Evolutionary conservation across 1,140 invertebrate genomes (phyloP), one percentile per base, ranked within the genome.

Genomic region (Zaprionus inermis): DNA sequence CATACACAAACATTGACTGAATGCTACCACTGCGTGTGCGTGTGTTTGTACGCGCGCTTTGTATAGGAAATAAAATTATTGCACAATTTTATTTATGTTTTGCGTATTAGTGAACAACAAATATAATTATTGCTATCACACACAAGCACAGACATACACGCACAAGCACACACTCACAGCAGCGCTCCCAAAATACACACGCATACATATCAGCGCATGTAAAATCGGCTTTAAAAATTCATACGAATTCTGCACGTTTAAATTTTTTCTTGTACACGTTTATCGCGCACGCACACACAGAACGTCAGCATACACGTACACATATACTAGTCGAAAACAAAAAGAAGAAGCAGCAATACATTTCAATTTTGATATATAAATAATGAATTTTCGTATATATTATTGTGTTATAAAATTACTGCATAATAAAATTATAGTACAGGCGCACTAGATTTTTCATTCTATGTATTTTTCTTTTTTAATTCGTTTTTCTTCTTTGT

Each of bases 11-110:
- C 54, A 16, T 51, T 49, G 18, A 49, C n/a, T 52, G 49, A 34
- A 67, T 68, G 59, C 51, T 55, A 61, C 22, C 44, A 28, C 52
- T 57, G 34, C 41, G 22, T 49, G 16, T 63, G 60, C 49, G 51
- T 84, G 66, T 79, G 55, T 76, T 56, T 69, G 71, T 78, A 49
- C 60, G 72, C 34, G 52, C 69, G 69, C 55, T 60, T 66, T 55
- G 36, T 76, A 72, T 49, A 34, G 46, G 44, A 74, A 77, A 72
- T 66, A 59, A 75, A 60, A 83, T 84, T 79, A 83, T 83, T 83
- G 81, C 81, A 83, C 81, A 83, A 85, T 83, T 82, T 80, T 73
- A 84, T 84, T 83, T 84, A 80, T 84, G 81, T 85, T 83, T 84
- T 84, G 73, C 81, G 76, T 70, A 63, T 61, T 68, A 65, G 71